Evolutionary conservation across 2,113 vertebrate genomes (phyloP), one percentile per base, ranked within the genome.

Genomic region (Oenanthe oenanthe): DNA sequence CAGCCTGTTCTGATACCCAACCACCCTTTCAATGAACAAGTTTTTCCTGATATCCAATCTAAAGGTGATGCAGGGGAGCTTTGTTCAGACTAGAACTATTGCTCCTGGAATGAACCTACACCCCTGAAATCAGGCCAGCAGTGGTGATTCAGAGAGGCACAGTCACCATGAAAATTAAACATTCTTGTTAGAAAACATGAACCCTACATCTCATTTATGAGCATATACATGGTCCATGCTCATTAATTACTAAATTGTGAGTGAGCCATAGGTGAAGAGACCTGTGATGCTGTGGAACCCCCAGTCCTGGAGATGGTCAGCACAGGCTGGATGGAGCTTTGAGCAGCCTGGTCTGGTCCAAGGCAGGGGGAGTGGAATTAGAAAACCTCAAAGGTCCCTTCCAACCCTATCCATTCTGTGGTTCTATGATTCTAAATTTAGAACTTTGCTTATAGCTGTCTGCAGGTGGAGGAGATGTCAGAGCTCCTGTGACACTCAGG

Each of bases 321-420:
- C 9, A 36, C 10, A 67, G 62, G 26, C 38, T 60, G 53, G 14
- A 60, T 60, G 54, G 14, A 7, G 54, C 26, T 15, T 31, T 38
- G 32, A 68, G 26, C 5, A 43, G 4, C 53, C 11, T 18, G 45
- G 3, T 51, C 26, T 51, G 22, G 17, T 22, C 34, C 50, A 19
- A 12, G 21, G 7, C 2, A 51, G 9, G 6, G 3, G 4, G 5
- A 2, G 0, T 25, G 4, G 6, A 50, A 60, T 13, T 32, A 60
- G 5, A 43, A 76, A 31, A 43, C 5, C 5, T 76, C 9, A 32
- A 17, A 36, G 13, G 31, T 17, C 25, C 14, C 17, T 51, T 43
- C 53, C 43, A 51, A 22, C 13, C 10, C 13, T 36, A 25, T 66
- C 31, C 29, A 17, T 66, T 66, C 31, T 31, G 31, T 34, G 42